Percentiles rank a stretch among this genome's conserved stretches.
phyloP scores from a whole-genome alignment of 2,797 vertebrate species.

The Euthynnus affinis region DNA sequence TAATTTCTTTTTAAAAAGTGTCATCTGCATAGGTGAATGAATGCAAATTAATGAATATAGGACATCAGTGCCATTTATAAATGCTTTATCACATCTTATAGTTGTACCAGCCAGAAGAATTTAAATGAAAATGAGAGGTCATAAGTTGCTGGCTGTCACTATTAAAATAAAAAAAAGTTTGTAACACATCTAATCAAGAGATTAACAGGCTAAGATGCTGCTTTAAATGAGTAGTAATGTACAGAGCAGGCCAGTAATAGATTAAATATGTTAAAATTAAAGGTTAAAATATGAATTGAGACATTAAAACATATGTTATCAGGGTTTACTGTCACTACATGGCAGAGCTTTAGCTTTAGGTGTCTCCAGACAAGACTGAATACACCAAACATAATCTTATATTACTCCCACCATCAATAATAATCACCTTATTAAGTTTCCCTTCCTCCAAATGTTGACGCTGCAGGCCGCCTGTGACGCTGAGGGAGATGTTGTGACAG shows the following conservation, averaged over 20 bases:
- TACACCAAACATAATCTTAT: background rate
- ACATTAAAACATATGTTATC: background rate
- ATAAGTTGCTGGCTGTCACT: background rate
- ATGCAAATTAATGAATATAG: background rate
- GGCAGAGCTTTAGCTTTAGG: background rate
- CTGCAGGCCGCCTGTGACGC: conserved; percentile 39
- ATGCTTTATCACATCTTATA: background rate
- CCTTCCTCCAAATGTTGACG: conserved; percentile 49
- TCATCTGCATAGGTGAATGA: conserved; percentile 8
- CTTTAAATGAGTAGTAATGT: background rate
- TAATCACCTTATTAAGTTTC: conserved; percentile 28
- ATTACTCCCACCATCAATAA: conserved; percentile 39
- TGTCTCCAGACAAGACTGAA: background rate
- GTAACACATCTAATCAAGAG: background rate
- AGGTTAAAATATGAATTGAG: background rate
- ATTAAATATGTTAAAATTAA: background rate
- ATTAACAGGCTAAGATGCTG: background rate
- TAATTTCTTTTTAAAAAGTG: background rate
- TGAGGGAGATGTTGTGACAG: conserved; percentile 23
- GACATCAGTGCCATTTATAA: background rate
- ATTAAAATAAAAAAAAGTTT: background rate
- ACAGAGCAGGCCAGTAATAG: background rate
- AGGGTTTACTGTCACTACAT: background rate
- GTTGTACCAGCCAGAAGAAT: background rate
- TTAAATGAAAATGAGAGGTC: background rate